Base-by-base conservation (phyloP, 2,797 vertebrate genomes). In the Thripadectes ignobilis region DNA sequence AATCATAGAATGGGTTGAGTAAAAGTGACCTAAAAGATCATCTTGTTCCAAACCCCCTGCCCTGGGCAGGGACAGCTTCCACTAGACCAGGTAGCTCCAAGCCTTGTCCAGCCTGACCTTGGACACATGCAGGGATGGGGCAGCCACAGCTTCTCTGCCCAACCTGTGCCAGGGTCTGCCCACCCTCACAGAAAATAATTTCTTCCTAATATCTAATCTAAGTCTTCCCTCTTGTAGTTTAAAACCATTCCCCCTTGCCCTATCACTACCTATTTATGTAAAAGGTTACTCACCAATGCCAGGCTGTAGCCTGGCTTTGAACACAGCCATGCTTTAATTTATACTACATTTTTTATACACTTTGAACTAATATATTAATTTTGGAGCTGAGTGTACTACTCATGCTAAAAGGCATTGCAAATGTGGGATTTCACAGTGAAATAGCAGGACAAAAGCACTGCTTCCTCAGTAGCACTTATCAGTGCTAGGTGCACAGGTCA, bases 21-120 rank as follows among this genome's bases (percentile, higher is more conserved):
- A 15, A 26, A 63, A 65, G 24, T 5, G 29, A 45, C 23, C 29
- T 13, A 13, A 26, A 63, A 71, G 9, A 1, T 1, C 63, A n/a
- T 26, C 24, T 2, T 3, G 6, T 63, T 71, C 49, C 38, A 72
- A 45, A 2, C 2, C 15, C 13, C 32, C 48, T 26, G 16, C 36
- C 27, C 21, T 1, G 7, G 18, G 13, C 32, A 45, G 19, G 30
- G 19, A 43, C 41, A 36, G 7, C 24, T 41, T 13, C 18, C 30
- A 17, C 66, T 17, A 0, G 3, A 22, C 39, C 73, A 84, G 34
- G 45, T 0, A 23, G 3, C n/a, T 84, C 66, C 17, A 23, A 3
- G 6, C 8, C 18, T 29, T 0, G 0, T 66, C 46, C 58, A 66
- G 0, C 21, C 38, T 27, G 38, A 12, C 30, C 15, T 32, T 17